phyloP scores from a whole-genome alignment of 1,140 invertebrate genomes.

The Zaprionus ornatus region DNA sequence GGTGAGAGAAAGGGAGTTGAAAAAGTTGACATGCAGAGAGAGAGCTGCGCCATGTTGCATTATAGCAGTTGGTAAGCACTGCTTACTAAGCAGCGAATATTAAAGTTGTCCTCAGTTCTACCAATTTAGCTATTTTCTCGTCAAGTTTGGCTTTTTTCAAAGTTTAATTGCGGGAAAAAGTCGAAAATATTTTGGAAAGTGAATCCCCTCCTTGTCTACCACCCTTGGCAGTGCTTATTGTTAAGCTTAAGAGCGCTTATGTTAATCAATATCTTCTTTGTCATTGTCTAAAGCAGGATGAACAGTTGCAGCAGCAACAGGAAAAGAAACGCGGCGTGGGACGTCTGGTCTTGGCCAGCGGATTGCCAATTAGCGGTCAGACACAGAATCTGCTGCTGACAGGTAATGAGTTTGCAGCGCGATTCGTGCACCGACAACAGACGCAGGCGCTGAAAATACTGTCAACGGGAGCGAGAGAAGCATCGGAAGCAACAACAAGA shows the following conservation, averaged over 20 bases:
- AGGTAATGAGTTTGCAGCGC: conserved; percentile 74
- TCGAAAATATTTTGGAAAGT: background rate
- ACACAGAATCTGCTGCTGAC: conserved; percentile 74
- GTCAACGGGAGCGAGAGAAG: conserved; percentile 3
- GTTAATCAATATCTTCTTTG: background rate
- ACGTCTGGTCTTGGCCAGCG: conserved; percentile 72
- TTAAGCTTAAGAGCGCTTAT: background rate
- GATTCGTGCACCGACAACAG: conserved; percentile 67
- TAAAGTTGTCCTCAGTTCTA: no score
- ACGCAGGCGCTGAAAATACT: conserved; percentile 27
- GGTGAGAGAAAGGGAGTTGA: background rate
- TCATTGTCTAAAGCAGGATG: conserved; percentile 67
- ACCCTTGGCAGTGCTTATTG: background rate
- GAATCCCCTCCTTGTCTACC: background rate
- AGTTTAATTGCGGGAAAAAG: no score
- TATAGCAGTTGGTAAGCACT: no score
- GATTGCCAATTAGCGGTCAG: conserved; percentile 69
- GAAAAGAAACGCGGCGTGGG: conserved; percentile 60
- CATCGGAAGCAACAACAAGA: conserved; percentile 8
- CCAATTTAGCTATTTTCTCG: no score
- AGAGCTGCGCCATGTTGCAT: background rate
- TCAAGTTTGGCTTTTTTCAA: no score
- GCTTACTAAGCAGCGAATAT: no score
- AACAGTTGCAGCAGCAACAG: conserved; percentile 40
- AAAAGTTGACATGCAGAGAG: background rate